Evolutionary conservation across 1,140 invertebrate species (phyloP).

Genomic region (Meloidogyne exigua): DNA sequence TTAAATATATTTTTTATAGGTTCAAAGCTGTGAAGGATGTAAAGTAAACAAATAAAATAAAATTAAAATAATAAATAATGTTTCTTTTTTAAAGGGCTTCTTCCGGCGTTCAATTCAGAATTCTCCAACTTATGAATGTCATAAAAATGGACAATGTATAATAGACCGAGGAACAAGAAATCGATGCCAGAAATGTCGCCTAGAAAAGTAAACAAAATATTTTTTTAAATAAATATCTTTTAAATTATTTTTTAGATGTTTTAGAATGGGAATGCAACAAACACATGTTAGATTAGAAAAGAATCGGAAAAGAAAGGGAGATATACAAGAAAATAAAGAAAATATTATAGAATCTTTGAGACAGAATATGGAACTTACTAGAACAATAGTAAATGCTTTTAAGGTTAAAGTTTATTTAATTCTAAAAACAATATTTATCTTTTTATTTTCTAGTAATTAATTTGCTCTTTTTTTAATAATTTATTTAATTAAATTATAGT

Average conservation of each 20-base stretch:
- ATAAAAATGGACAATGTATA: conserved; percentile 29
- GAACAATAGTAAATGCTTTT: conserved; percentile 12
- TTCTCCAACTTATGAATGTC: conserved; percentile 23
- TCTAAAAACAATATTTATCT: too few relatives aligned
- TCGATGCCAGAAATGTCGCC: conserved; percentile 40
- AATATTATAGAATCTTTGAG: conserved; percentile 9
- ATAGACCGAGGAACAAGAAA: conserved; percentile 33
- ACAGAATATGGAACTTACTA: conserved; percentile 14
- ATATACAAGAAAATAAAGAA: conserved; percentile 24
- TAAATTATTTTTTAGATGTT: conserved; percentile 4
- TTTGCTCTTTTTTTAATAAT: not conserved
- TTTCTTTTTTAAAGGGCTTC: conserved; percentile 30
- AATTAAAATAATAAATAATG: not conserved
- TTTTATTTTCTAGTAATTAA: not conserved
- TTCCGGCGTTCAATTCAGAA: conserved; percentile 42
- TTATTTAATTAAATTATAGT: not conserved
- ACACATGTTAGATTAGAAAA: conserved; percentile 26
- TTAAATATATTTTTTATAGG: conserved; percentile 15
- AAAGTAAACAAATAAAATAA: conserved; percentile 7
- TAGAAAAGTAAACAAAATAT: conserved; percentile 28
- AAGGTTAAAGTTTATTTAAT: conserved; percentile 10
- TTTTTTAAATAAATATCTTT: not conserved
- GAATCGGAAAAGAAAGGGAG: conserved; percentile 28
- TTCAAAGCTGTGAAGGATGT: conserved; percentile 26
- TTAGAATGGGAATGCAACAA: conserved; percentile 28